Conservation (phyloP, 2,113 vertebrate genomes). For the Laticauda laticaudata region DNA sequence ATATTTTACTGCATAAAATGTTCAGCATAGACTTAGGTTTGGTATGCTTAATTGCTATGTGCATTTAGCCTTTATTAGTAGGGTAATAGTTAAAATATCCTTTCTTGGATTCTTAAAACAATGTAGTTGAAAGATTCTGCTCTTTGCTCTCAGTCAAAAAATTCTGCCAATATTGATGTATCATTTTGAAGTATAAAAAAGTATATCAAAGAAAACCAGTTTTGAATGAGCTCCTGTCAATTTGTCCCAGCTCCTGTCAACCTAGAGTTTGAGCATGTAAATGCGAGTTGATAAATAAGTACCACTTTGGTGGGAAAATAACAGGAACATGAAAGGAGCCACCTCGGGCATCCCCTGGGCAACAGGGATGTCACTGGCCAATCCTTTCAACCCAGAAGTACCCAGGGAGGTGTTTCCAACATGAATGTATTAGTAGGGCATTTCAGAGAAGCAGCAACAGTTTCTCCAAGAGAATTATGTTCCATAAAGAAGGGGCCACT, state of each 20-base stretch:
- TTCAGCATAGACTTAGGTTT: neutral
- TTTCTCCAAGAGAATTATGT: too few relatives aligned
- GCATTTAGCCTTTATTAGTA: neutral
- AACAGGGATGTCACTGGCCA: neutral
- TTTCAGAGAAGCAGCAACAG: neutral
- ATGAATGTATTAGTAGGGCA: neutral
- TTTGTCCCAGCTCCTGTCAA: too few relatives aligned
- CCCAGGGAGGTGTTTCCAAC: neutral
- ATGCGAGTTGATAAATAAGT: neutral
- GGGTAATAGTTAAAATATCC: neutral
- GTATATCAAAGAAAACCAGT: neutral
- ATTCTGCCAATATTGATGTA: neutral
- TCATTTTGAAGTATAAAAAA: neutral
- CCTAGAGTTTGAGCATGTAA: neutral
- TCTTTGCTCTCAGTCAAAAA: neutral
- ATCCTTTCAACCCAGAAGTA: neutral
- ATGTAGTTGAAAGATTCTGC: neutral
- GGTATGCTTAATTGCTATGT: neutral
- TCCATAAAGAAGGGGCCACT: too few relatives aligned
- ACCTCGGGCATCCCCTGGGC: neutral
- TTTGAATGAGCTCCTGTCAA: neutral
- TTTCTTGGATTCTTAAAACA: neutral
- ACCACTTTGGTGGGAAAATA: neutral
- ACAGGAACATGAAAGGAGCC: neutral
- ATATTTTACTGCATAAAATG: neutral